Conservation (phyloP, 2,797 vertebrate species). For the Astyanax mexicanus region DNA sequence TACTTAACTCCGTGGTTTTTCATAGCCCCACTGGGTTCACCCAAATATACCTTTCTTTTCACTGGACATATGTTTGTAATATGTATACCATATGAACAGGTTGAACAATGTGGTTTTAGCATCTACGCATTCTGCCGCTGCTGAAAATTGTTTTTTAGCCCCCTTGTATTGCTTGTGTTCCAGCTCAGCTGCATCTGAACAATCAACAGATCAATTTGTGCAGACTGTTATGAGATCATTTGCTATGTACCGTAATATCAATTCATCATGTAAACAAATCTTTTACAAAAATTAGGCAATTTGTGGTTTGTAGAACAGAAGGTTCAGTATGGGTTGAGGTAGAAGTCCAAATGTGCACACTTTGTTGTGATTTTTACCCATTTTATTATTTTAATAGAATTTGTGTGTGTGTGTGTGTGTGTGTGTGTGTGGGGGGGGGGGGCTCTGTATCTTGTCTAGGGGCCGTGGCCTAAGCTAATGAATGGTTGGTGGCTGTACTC, state of each 20-base stretch:
- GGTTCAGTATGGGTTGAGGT: too few relatives aligned
- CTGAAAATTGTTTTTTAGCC: conserved; percentile 29
- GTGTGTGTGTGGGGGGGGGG: too few relatives aligned
- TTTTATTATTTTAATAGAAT: conserved; percentile 26
- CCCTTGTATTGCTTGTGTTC: conserved; percentile 14
- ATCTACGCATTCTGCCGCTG: conserved; percentile 43
- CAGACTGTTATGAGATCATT: conserved; percentile 2
- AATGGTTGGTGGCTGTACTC: conserved; percentile 27
- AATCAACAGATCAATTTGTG: neutral
- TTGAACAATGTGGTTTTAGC: conserved; percentile 56
- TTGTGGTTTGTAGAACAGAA: neutral
- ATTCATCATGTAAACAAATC: neutral
- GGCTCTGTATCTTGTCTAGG: conserved; percentile 27
- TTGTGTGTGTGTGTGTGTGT: too few relatives aligned
- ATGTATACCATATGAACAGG: conserved; percentile 66
- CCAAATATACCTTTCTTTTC: conserved; percentile 58
- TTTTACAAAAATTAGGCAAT: too few relatives aligned
- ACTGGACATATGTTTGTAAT: conserved; percentile 68
- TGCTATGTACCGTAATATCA: conserved; percentile 2
- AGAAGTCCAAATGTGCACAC: neutral
- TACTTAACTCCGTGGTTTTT: conserved; percentile 59
- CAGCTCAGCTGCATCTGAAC: neutral
- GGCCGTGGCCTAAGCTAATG: conserved; percentile 32
- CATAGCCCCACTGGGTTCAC: conserved; percentile 66
- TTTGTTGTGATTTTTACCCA: neutral